Base-by-base conservation (phyloP, 1,140 invertebrate genomes). In the Formica exsecta region DNA sequence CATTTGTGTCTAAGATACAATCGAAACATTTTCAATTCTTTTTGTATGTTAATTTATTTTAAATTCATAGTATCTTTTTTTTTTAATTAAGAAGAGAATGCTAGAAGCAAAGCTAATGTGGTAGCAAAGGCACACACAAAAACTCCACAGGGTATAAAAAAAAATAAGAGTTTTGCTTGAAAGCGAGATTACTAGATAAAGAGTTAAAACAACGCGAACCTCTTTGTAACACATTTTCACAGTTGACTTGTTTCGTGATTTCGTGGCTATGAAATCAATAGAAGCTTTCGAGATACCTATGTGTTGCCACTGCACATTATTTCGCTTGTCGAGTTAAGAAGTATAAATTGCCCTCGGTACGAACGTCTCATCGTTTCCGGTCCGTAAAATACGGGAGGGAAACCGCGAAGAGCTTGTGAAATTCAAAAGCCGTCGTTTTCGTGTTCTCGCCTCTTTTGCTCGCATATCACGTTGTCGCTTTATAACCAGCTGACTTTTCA, bases 381-480 rank as follows among this genome's bases (percentile, higher is more conserved):
- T 44, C 29, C 54, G 68, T 83, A 36, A 74, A 83, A 29, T 70
- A 73, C 25, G 38, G 16, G 9, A n/a, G n/a, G 25, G 11, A 54
- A 59, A 57, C n/a, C 22, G 25, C 79, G 38, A n/a, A 48, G 54
- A 83, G 79, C 66, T 83, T 61, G 73, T 83, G 79, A 83, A 74
- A 83, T 74, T 83, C 79, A 83, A 32, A 32, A 83, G 48, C 38
- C 79, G 32, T 68, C 54, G 25, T 61, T 38, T 29, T 38, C 54
- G 41, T 57, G 25, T 74, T 8, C 11, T 19, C 51, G 25, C 44
- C 54, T 73, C 68, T 38, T 83, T 62, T 57, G 79, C 44, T 83
- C 79, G 38, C 68, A 25, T 61, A 73, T 83, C 79, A 83, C 79
- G 79, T 83, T 83, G 68, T 83, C 79, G 68, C 54, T 83, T 83